phyloP scores from a whole-genome alignment of 2,888 invertebrate species.

The Ormyrus nitidulus region DNA sequence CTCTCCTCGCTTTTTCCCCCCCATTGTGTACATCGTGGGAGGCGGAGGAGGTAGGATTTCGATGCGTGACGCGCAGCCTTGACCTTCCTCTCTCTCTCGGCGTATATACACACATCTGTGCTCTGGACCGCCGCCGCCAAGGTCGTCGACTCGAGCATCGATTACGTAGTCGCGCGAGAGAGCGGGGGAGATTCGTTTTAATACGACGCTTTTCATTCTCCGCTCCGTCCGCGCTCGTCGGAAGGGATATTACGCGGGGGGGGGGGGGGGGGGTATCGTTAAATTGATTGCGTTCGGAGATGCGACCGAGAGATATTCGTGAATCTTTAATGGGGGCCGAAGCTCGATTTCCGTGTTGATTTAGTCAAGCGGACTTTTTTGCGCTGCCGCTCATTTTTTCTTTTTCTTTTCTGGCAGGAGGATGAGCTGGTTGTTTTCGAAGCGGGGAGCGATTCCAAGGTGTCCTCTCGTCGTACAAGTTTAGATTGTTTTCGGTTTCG shows the following conservation, averaged over 20 bases:
- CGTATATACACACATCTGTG: not conserved
- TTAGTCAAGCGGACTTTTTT: conserved; percentile 10
- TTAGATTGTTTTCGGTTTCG: too few relatives aligned
- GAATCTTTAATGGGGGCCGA: conserved; percentile 22
- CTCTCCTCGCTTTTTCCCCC: not conserved
- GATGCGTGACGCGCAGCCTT: conserved; percentile 55
- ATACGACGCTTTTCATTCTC: conserved; percentile 23
- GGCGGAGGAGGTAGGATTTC: conserved; percentile 37
- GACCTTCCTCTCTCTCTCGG: conserved; percentile 47
- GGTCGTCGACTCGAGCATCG: conserved; percentile 53
- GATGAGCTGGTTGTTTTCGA: too few relatives aligned
- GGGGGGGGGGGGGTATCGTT: not conserved
- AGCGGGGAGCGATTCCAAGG: too few relatives aligned
- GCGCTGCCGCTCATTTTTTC: too few relatives aligned
- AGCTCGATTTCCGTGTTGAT: conserved; percentile 28
- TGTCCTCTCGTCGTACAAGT: too few relatives aligned
- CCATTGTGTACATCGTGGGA: conserved; percentile 9
- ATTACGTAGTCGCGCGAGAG: conserved; percentile 46
- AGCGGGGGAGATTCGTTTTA: not conserved
- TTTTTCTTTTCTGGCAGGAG: too few relatives aligned
- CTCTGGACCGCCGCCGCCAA: conserved; percentile 38
- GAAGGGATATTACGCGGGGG: not conserved
- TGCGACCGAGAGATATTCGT: not conserved
- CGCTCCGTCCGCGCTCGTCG: not conserved
- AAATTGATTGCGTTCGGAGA: conserved; percentile 23